Base-by-base conservation (phyloP, 2,888 invertebrate species). In the Cecidostiba fungosa region DNA sequence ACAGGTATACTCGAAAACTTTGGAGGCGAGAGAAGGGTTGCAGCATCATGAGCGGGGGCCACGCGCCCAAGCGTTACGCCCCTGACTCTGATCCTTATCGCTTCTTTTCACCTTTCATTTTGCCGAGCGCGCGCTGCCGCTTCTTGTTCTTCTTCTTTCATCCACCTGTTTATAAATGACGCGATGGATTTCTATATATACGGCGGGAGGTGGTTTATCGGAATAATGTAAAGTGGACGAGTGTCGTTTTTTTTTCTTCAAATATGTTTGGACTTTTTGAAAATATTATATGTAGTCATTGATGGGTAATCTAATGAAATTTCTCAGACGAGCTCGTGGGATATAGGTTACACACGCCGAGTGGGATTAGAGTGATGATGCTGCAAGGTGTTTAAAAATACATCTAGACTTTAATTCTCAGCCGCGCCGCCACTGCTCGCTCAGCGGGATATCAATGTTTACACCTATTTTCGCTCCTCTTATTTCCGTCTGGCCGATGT, bases 11-110 rank as follows among this genome's bases (percentile, higher is more conserved):
- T 66, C 10, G 50, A 66, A 79, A 78, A 74, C 23, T 79, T 32
- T 47, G 16, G 29, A 23, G 14, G 26, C 16, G 29, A 59, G 26
- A 62, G 29, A 87, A 83, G 82, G 82, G 79, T 79, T 85, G 76
- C 19, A 2, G 54, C 8, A 16, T 50, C 8, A 43, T 26, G 72
- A 26, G 1, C 26, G 16, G 54, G 50, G 83, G 70, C 84, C 86
- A 82, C 81, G 87, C 74, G 83, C 43, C 82, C n/a, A 62, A 76
- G 70, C 77, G 77, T 86, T 87, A 84, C 82, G 77, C 85, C 84
- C 85, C 78, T 86, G 82, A 66, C 39, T 74, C 39, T 50, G 87
- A 88, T 88, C 72, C 80, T 87, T 87, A 87, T 86, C 84, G 86
- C 29, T 72, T 80, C 85, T 84, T 80, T 83, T 86, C 85, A 77